Conservation (phyloP, 1,140 invertebrate genomes). For the Conopomorpha cramerella region DNA sequence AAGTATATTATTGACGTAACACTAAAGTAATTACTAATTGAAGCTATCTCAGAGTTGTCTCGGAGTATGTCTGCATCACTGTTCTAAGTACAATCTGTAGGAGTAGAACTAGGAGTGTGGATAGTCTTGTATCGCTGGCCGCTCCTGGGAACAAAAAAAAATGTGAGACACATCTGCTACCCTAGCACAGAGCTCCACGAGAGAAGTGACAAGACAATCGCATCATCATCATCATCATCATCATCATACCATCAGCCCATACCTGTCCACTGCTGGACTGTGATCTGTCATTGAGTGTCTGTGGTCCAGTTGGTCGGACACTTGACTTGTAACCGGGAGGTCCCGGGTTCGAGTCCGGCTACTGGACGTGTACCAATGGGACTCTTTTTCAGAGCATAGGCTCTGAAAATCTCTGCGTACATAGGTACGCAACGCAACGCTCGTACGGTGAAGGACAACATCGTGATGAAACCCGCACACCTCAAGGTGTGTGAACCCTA, state of each 20-base stretch:
- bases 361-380: too few species aligned
- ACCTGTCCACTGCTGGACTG: not conserved
- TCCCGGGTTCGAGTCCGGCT: too few species aligned
- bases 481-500: too few species aligned
- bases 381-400: too few species aligned
- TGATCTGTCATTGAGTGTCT: not conserved
- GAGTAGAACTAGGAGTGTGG: conserved; percentile 31
- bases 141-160: conserved; percentile 24
- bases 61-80: conserved; percentile 27
- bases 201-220: too few species aligned
- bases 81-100: conserved; percentile 34
- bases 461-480: too few species aligned
- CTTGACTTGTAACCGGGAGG: not conserved
- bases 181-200: too few species aligned
- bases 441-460: too few species aligned
- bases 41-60: conserved; percentile 47
- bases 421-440: too few species aligned
- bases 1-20: not conserved
- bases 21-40: conserved; percentile 6
- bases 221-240: not conserved
- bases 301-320: not conserved
- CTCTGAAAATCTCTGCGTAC: too few species aligned
- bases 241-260: not conserved
- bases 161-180: too few species aligned
- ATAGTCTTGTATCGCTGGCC: conserved; percentile 30